These are phyloP conservation scores for Eudasyphora cyanicolor DNA, from an alignment of 2,888 invertebrate species.

Conservation along the genomic window DNA sequence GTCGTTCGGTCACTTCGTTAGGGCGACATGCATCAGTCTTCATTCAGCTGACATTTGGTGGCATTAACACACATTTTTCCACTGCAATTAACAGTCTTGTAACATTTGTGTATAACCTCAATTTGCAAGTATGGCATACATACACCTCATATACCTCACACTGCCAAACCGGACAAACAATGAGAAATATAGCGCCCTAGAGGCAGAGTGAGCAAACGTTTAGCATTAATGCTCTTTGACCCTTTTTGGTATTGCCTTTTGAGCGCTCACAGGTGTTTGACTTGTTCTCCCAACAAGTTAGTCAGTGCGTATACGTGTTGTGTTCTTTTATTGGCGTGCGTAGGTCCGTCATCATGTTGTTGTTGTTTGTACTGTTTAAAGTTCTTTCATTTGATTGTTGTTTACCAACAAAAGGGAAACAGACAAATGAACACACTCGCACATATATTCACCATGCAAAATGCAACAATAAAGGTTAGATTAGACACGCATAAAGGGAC, in stretches of 20 bases:
- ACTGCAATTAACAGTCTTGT: slow-evolving; percentile 45
- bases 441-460: too few relatives aligned
- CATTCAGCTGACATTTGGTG: slow-evolving; percentile 25
- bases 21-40: slow-evolving; percentile 22
- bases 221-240: background rate
- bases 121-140: slow-evolving; percentile 41
- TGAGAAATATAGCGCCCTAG: background rate
- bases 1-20: background rate
- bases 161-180: slow-evolving; percentile 2
- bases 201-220: background rate
- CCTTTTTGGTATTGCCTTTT: background rate
- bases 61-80: slow-evolving; percentile 38
- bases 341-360: too few relatives aligned
- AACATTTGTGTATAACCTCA: slow-evolving; percentile 51
- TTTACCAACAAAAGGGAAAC: too few relatives aligned
- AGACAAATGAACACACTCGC: too few relatives aligned
- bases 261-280: slow-evolving; percentile 46
- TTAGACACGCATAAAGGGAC: too few relatives aligned
- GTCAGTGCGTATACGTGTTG: too few relatives aligned
- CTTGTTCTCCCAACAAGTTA: background rate
- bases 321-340: too few relatives aligned
- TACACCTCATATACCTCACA: too few relatives aligned
- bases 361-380: too few relatives aligned
- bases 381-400: too few relatives aligned
- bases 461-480: too few relatives aligned